Evolutionary conservation across 1,140 invertebrate genomes (phyloP).

Genomic region (Orius laevigatus): DNA sequence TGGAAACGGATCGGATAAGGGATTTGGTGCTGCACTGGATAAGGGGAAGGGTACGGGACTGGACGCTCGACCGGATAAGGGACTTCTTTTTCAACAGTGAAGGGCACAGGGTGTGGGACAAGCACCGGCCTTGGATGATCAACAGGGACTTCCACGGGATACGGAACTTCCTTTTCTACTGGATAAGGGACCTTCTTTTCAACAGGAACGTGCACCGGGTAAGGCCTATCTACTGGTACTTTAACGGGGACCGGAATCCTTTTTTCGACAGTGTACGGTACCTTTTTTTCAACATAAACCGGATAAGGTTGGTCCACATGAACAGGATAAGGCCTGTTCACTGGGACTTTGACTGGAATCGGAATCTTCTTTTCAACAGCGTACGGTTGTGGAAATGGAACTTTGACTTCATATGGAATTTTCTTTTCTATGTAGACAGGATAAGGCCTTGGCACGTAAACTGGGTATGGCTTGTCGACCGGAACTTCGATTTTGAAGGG

Average conservation of each 20-base stretch:
- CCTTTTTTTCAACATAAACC: conserved; percentile 44
- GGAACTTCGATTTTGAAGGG: conserved; percentile 36
- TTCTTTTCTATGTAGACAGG: conserved; percentile 13
- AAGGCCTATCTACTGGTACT: conserved; percentile 11
- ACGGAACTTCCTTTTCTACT: conserved; percentile 50
- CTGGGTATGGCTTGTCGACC: conserved; percentile 37
- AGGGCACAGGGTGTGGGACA: conserved; percentile 36
- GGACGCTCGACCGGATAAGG: conserved; percentile 63
- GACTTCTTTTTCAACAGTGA: conserved; percentile 36
- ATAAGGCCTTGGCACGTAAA: conserved; percentile 27
- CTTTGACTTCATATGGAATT: conserved; percentile 32
- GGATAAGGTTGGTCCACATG: conserved; percentile 32
- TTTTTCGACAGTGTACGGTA: conserved; percentile 34
- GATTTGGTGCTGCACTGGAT: conserved; percentile 61
- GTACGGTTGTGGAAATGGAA: conserved; percentile 22
- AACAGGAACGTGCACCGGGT: conserved; percentile 13
- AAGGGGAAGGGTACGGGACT: conserved; percentile 59
- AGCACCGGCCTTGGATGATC: conserved; percentile 36
- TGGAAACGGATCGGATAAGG: conserved; percentile 61
- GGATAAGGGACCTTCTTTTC: conserved; percentile 26
- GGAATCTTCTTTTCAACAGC: conserved; percentile 46
- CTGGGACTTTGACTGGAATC: conserved; percentile 34
- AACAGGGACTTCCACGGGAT: conserved; percentile 29
- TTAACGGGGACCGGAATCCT: conserved; percentile 40
- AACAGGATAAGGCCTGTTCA: conserved; percentile 34